Base-by-base conservation (phyloP, 1,140 invertebrate species). In the Berghia stephanieae region DNA sequence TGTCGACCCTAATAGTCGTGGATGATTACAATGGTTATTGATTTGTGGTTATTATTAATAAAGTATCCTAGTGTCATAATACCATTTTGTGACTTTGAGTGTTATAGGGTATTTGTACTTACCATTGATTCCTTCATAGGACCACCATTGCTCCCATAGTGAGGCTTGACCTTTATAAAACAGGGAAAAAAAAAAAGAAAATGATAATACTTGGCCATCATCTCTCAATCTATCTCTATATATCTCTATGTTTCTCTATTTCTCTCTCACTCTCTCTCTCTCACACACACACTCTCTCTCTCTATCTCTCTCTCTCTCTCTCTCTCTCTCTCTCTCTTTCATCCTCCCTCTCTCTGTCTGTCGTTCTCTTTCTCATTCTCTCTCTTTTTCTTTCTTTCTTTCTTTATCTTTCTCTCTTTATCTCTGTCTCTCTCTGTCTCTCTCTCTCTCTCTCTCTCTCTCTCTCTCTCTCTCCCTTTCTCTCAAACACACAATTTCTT, bases 131-230 rank as follows among this genome's bases (percentile, higher is more conserved):
- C 75, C 68, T 43, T 71, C 52, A 27, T 71, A 77, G 8, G 49
- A 70, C 75, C 75, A 70, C 68, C 68, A 77, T 70, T 46, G 40
- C 27, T 77, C 46, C 67, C 68, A 71, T 34, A 16, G 31, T n/a
- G 57, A 43, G 13, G 40, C 40, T 5, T 16, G 40, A 3, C 38
- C 38, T 70, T n/a, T n/a, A n/a, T n/a, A n/a, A n/a, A n/a, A n/a
- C n/a, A n/a, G n/a, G n/a, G n/a, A n/a, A n/a, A 24, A 24, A 44
- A 44, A 70, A 70, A n/a, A 44, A 38, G 31, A 38, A 16, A 16
- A 66, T 66, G 40, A 36, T 66, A 38, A 66, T 66, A 66, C 18
- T 36, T 66, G 10, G 60, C 13, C 27, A 38, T n/a, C 60, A 13
- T 3, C 60, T 10, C 31, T 31, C 60, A n/a, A 38, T 2, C 31